phyloP scores from a whole-genome alignment of 2,888 invertebrate genomes.

The Rhodophaea formosa region DNA sequence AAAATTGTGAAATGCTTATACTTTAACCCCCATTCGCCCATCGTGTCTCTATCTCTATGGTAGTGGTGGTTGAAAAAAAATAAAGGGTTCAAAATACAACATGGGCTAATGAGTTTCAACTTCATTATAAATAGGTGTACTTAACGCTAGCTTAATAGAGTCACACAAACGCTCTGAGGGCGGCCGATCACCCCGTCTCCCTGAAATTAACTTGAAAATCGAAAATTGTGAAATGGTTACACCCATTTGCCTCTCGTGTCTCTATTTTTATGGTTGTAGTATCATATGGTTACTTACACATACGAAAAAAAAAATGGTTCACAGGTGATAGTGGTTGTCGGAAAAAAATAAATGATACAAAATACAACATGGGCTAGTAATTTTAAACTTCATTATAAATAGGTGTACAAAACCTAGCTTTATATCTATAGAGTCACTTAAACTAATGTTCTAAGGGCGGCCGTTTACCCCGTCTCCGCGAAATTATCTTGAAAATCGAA shows the following conservation, averaged over 20 bases:
- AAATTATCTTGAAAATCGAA: slow-evolving; percentile 14
- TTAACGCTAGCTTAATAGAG: slow-evolving; percentile 2
- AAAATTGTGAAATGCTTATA: slow-evolving; percentile 3
- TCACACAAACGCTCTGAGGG: neutral
- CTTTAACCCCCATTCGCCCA: neutral
- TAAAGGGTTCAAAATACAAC: too few relatives aligned
- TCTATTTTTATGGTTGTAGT: neutral
- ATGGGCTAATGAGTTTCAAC: too few relatives aligned
- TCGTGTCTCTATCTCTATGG: neutral
- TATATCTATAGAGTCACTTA: slow-evolving; percentile 7
- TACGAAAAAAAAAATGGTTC: too few relatives aligned
- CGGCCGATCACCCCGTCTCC: slow-evolving; percentile 12
- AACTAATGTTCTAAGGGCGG: neutral
- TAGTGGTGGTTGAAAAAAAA: too few relatives aligned
- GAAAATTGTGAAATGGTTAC: slow-evolving; percentile 4
- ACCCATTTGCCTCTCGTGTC: neutral
- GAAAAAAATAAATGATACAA: too few relatives aligned
- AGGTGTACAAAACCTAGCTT: neutral
- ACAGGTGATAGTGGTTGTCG: too few relatives aligned
- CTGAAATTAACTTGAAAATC: slow-evolving; percentile 13
- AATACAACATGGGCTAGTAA: too few relatives aligned
- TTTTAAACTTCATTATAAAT: neutral
- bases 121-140: neutral
- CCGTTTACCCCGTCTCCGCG: slow-evolving; percentile 11
- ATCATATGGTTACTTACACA: too few relatives aligned